Conservation (phyloP, 2,888 invertebrate genomes). For the Andrena chrysosceles region DNA sequence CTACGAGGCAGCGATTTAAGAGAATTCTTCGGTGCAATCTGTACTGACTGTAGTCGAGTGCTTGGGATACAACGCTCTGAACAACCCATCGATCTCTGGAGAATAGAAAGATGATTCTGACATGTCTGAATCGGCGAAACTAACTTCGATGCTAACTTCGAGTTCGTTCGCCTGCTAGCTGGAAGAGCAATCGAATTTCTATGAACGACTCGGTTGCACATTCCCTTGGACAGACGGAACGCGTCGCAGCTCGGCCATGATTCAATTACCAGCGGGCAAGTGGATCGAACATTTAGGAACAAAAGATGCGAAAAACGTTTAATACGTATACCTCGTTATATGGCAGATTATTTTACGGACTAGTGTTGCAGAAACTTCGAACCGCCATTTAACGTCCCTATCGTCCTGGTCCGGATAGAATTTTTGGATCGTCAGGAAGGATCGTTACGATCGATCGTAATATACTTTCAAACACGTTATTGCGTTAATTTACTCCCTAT, state of each 20-base stretch:
- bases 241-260: conserved; percentile 16
- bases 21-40: neutral
- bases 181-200: conserved; percentile 17
- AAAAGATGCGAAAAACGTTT: conserved; percentile 69
- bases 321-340: conserved; percentile 72
- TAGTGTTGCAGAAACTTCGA: conserved; percentile 68
- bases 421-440: conserved; percentile 53
- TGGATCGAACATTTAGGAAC: conserved; percentile 70
- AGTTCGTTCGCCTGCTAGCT: neutral
- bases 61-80: neutral
- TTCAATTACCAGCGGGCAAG: conserved; percentile 50
- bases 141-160: neutral
- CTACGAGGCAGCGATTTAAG: neutral
- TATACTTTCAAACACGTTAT: conserved; percentile 74
- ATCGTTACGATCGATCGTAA: conserved; percentile 61
- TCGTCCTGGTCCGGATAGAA: conserved; percentile 60
- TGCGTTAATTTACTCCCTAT: conserved; percentile 67
- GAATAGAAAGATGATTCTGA: neutral
- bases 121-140: neutral
- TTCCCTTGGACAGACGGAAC: neutral
- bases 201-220: conserved; percentile 29
- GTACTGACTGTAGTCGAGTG: neutral
- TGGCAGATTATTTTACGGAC: conserved; percentile 76
- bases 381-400: conserved; percentile 33
- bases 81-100: neutral